Percentiles rank a stretch among this genome's conserved stretches.
phyloP scores from a whole-genome alignment of 2,113 vertebrate genomes.

The Equus przewalskii region DNA sequence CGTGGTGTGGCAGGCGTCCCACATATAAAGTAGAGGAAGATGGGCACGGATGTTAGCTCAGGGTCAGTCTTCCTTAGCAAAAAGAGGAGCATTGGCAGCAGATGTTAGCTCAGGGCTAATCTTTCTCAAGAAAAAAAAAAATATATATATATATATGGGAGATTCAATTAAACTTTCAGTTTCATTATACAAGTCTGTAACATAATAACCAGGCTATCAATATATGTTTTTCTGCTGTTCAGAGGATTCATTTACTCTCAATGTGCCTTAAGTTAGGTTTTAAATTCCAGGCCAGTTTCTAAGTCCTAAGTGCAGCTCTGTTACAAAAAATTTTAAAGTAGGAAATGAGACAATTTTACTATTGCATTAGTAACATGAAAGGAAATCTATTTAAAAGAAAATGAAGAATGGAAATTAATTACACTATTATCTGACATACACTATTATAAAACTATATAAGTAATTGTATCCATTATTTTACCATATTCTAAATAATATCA shows the following conservation, averaged over 20 bases:
- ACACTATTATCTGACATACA: background rate
- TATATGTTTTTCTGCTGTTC: background rate
- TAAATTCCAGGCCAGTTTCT: background rate
- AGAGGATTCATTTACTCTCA: background rate
- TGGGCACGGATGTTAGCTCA: too few relatives aligned
- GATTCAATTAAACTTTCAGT: background rate
- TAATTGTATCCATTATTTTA: background rate
- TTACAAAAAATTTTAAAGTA: background rate
- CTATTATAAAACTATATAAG: background rate
- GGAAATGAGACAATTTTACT: background rate
- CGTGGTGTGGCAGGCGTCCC: too few relatives aligned
- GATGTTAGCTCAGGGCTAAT: too few relatives aligned
- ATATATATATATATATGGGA: too few relatives aligned
- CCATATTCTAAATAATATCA: background rate
- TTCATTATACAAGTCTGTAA: background rate
- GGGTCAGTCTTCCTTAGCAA: too few relatives aligned
- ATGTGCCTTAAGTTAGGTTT: background rate
- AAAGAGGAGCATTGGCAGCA: too few relatives aligned
- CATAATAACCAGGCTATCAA: background rate
- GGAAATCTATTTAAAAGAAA: slow-evolving; percentile 18
- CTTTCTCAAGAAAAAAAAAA: too few relatives aligned
- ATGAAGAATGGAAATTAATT: background rate
- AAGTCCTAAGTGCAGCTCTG: background rate
- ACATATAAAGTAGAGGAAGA: too few relatives aligned
- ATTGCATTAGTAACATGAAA: background rate